Base-by-base conservation (phyloP, 2,797 vertebrate genomes). In the Syngnathus rostellatus region DNA sequence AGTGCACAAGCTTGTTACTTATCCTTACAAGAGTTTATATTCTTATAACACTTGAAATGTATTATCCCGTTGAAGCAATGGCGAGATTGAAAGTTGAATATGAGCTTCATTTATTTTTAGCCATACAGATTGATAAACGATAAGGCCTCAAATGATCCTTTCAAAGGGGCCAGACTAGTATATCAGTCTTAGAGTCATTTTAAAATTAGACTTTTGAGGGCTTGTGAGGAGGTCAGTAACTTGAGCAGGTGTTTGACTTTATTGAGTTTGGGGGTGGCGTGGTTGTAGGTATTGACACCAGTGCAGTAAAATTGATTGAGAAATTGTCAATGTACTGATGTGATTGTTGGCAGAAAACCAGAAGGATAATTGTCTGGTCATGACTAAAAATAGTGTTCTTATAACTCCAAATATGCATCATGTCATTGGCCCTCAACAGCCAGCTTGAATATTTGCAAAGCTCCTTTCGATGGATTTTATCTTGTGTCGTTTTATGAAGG, bases 151-250 rank as follows among this genome's bases (percentile, higher is more conserved):
- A 16, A 45, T 45, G 12, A 45, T 43, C 40, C 16, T 21, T 3
- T 62, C 11, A 62, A 46, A 48, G 39, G 8, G 4, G 2, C 23
- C 43, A 48, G 23, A 14, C 61, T 31, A 60, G 38, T 62, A 41
- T 66, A 57, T 55, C 45, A 68, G 23, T 40, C 23, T 59, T 63
- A 2, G 62, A 51, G 8, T 51, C 17, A 39, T 7, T 68, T 21
- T 60, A 71, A 53, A 37, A 25, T 59, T 65, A 73, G 61, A 76
- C 61, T 77, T 75, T 74, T 51, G 76, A 70, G 63, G 48, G 45
- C 62, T 50, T 71, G 68, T 68, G 70, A 64, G 55, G 46, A 68
- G 74, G 74, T 76, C 66, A 46, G 83, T 73, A 50, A 63, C 25
- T 50, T 63, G 43, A 63, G 25, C 38, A 50, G 45, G 25, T 38